phyloP scores from a whole-genome alignment of 2,797 vertebrate genomes.

The Pseudomugil gertrudae region DNA sequence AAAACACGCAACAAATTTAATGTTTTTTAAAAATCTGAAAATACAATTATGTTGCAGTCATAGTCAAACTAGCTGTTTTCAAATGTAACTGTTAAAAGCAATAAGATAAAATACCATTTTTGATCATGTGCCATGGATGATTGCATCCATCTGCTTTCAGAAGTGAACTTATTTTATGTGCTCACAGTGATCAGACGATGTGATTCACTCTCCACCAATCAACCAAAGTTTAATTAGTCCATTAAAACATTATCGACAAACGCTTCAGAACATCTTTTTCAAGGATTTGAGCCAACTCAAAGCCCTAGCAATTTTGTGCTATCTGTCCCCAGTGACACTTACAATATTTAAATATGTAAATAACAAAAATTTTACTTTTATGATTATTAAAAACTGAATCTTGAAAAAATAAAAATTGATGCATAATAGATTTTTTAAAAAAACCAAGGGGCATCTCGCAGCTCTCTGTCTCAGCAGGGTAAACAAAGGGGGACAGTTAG shows the following conservation, averaged over 20 bases:
- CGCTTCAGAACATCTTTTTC: neutral
- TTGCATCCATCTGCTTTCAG: neutral
- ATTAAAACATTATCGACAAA: neutral
- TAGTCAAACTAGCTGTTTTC: neutral
- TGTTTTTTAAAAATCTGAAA: neutral
- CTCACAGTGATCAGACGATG: neutral
- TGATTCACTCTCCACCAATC: neutral
- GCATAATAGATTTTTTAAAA: neutral
- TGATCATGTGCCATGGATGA: neutral
- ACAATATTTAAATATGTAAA: neutral
- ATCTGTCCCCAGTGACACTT: neutral
- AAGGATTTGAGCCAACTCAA: too few species aligned
- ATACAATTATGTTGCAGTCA: too few species aligned
- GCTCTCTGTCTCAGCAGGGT: neutral
- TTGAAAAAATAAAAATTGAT: neutral
- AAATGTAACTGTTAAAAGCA: neutral
- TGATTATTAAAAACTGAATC: too few species aligned
- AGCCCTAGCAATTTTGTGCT: too few species aligned
- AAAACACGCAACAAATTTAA: neutral
- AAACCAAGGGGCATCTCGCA: neutral
- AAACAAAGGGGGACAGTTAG: neutral
- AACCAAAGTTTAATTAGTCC: neutral
- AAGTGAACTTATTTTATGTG: neutral
- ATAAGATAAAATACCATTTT: neutral
- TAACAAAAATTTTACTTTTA: neutral